A percentile compares a stretch with the other conserved stretches of the same genome.
Conservation (phyloP, 2,797 vertebrate species). For the Allobates femoralis region DNA sequence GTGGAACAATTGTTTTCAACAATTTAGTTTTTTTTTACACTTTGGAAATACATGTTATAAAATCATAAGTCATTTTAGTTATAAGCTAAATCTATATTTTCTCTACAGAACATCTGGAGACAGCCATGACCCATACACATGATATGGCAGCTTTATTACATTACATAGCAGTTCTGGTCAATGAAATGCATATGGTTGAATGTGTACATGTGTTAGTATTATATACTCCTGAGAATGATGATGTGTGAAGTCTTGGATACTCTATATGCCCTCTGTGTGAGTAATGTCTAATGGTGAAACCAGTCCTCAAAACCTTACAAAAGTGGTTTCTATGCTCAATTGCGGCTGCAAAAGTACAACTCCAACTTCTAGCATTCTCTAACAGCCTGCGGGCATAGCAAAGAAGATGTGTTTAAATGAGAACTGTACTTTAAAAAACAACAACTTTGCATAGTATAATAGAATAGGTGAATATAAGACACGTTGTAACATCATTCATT, state of each 20-base stretch:
- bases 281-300: too few species aligned
- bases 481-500: too few species aligned
- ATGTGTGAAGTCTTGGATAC: not conserved
- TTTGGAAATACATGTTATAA: not conserved
- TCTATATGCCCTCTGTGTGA: not conserved
- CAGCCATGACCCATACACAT: not conserved
- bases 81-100: not conserved
- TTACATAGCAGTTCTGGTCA: not conserved
- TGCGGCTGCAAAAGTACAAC: too few species aligned
- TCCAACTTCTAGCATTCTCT: too few species aligned
- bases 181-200: slow-evolving; percentile 13
- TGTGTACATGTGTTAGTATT: slow-evolving; percentile 5
- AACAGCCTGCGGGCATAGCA: too few species aligned
- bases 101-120: not conserved
- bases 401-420: too few species aligned
- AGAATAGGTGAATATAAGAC: too few species aligned
- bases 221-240: not conserved
- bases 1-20: too few species aligned
- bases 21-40: not conserved
- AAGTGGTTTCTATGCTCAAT: not conserved
- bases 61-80: not conserved
- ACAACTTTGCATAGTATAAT: too few species aligned
- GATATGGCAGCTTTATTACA: not conserved
- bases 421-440: too few species aligned
- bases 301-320: too few species aligned